phyloP scores from a whole-genome alignment of 2,113 vertebrate species.

The Grantiella picta region DNA sequence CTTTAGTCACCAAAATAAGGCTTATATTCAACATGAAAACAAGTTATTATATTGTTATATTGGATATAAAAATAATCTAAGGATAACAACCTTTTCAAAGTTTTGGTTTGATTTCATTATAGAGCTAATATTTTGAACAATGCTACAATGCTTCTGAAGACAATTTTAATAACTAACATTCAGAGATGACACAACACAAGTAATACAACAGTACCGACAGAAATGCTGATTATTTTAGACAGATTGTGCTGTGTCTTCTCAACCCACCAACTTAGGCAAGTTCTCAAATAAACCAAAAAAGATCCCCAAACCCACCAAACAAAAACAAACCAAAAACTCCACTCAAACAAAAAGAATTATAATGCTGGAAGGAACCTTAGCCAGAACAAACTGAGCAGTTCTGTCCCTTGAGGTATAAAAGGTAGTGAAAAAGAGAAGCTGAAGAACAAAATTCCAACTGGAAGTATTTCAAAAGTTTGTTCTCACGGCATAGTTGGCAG shows the following conservation, averaged over 20 bases:
- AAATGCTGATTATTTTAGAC: neutral
- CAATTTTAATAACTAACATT: neutral
- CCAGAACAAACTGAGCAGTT: neutral
- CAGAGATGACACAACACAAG: neutral
- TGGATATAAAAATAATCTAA: neutral
- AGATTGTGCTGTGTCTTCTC: neutral
- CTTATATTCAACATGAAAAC: neutral
- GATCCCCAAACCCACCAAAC: neutral
- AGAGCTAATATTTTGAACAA: neutral
- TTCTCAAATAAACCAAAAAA: neutral
- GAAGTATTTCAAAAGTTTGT: neutral
- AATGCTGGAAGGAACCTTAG: neutral
- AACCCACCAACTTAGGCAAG: neutral
- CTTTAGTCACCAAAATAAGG: neutral
- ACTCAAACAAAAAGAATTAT: neutral
- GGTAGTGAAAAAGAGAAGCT: neutral
- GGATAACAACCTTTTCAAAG: neutral
- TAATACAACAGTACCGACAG: neutral
- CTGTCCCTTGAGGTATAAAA: neutral
- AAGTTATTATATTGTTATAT: neutral
- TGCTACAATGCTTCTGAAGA: neutral
- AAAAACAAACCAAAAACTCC: neutral
- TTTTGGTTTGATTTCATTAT: neutral
- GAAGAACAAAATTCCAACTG: neutral
- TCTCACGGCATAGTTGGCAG: neutral